Evolutionary conservation across 2,888 invertebrate species (phyloP).

Genomic region (Meliscaeva auricollis): DNA sequence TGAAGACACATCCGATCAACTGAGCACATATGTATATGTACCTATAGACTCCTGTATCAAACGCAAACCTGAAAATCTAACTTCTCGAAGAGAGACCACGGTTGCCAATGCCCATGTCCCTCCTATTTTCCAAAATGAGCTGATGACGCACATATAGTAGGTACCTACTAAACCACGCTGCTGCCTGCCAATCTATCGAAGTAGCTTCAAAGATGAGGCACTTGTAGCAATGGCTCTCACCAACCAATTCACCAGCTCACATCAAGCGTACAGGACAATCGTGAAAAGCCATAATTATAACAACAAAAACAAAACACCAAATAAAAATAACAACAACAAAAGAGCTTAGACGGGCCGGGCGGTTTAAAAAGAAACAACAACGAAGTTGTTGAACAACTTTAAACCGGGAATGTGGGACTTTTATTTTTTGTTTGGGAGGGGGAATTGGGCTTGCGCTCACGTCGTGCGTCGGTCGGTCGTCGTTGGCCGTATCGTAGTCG

Average conservation of each 20-base stretch:
- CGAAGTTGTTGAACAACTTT: slow-evolving; percentile 65
- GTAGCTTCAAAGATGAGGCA: no score
- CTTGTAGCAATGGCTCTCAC: slow-evolving; percentile 43
- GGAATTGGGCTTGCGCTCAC: slow-evolving; percentile 61
- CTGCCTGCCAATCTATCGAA: no score
- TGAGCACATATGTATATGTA: background rate
- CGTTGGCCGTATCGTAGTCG: background rate
- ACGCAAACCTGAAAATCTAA: slow-evolving; percentile 25
- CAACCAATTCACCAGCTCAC: slow-evolving; percentile 6
- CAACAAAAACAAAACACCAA: slow-evolving; percentile 54
- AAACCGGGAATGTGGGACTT: slow-evolving; percentile 74
- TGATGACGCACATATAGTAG: slow-evolving; percentile 6
- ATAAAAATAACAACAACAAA: slow-evolving; percentile 27
- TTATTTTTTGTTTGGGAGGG: slow-evolving; percentile 38
- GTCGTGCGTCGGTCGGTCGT: slow-evolving; percentile 5
- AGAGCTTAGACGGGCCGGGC: background rate
- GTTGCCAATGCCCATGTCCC: slow-evolving; percentile 15
- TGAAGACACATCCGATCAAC: background rate
- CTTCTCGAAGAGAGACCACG: background rate
- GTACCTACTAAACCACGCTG: no score
- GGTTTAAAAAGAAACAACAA: slow-evolving; percentile 33
- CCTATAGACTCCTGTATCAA: background rate
- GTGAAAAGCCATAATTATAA: slow-evolving; percentile 63
- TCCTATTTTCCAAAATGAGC: slow-evolving; percentile 2
- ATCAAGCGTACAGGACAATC: slow-evolving; percentile 40